Percentiles rank a stretch among this genome's conserved stretches.
These are phyloP conservation scores for Brachionus sp. DNA, from an alignment of 1,140 invertebrate genomes.

Conservation along the genomic window DNA sequence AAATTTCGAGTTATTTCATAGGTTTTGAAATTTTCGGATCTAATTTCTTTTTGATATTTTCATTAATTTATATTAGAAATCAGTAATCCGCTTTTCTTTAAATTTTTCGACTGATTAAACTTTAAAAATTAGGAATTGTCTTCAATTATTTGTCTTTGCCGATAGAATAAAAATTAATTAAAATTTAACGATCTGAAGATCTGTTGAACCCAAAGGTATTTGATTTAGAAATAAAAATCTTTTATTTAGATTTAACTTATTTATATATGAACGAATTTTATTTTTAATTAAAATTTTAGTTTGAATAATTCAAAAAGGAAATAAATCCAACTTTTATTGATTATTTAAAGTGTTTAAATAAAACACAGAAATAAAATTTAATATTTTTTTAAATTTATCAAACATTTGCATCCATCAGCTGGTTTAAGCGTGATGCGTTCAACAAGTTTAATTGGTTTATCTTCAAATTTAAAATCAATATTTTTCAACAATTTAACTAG, in stretches of 20 bases:
- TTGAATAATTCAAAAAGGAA: too few relatives aligned
- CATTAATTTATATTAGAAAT: not conserved
- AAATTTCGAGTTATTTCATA: not conserved
- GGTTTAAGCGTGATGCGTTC: not conserved
- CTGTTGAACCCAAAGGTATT: not conserved
- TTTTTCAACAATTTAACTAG: not conserved
- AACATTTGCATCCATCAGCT: not conserved
- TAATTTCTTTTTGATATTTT: not conserved
- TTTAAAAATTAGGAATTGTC: not conserved
- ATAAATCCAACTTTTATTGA: too few relatives aligned
- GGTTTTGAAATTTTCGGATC: not conserved
- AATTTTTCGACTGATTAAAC: not conserved
- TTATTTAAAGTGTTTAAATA: not conserved
- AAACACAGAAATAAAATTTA: not conserved
- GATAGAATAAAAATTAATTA: slow-evolving; percentile 8
- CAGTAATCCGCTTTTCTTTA: not conserved
- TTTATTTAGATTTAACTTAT: too few relatives aligned
- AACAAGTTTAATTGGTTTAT: not conserved
- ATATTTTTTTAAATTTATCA: not conserved
- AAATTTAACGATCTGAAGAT: not conserved
- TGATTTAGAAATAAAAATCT: not conserved
- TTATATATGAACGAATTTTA: too few relatives aligned
- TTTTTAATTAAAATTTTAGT: too few relatives aligned
- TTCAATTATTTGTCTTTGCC: not conserved
- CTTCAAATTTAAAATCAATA: not conserved